Evolutionary conservation across 2,797 vertebrate genomes (phyloP).

Genomic region (Cryptoblepharus egeriae): DNA sequence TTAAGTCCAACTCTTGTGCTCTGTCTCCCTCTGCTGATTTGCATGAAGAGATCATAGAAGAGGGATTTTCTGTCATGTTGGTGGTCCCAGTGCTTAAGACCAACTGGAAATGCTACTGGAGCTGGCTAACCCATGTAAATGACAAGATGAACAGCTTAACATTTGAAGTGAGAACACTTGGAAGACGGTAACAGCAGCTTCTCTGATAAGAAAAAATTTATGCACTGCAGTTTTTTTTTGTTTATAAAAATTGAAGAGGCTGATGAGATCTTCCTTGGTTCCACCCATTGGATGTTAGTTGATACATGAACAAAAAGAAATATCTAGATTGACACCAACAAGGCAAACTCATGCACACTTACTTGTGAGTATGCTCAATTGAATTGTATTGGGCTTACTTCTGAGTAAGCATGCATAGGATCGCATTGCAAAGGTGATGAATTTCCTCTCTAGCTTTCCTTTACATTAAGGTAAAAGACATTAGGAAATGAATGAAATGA

Average conservation of each 20-base stretch:
- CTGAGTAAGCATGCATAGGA: too few relatives aligned
- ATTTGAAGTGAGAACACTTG: background rate
- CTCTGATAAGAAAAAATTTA: background rate
- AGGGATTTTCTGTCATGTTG: background rate
- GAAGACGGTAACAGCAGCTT: background rate
- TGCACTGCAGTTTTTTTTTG: background rate
- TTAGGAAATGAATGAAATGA: background rate
- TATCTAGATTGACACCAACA: too few relatives aligned
- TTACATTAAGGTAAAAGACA: too few relatives aligned
- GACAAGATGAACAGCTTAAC: background rate
- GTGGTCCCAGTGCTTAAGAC: background rate
- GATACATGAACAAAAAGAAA: background rate
- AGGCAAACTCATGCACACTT: too few relatives aligned
- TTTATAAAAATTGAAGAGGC: background rate
- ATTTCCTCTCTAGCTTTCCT: too few relatives aligned
- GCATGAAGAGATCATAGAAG: background rate
- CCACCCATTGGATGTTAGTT: background rate
- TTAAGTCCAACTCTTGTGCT: background rate
- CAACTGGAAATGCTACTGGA: background rate
- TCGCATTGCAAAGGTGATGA: background rate
- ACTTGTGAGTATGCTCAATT: too few relatives aligned
- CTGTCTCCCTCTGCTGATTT: conserved; percentile 37
- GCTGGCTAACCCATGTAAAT: background rate
- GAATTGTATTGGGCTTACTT: too few relatives aligned
- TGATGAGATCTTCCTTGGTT: background rate